Evolutionary conservation across 2,113 vertebrate species (phyloP).

Genomic region (Pachyramphus minor): DNA sequence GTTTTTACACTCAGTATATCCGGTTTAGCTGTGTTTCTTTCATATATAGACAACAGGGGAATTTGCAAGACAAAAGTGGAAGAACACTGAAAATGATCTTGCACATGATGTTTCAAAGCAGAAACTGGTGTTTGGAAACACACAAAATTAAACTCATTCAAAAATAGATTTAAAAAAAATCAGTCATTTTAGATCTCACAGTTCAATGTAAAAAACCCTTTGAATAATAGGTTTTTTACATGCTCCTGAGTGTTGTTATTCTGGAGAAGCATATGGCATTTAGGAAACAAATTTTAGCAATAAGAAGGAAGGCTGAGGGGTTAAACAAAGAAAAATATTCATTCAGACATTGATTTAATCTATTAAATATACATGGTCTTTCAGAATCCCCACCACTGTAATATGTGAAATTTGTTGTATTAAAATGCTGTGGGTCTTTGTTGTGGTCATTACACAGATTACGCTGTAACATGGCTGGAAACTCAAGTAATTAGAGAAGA

Average conservation of each 20-base stretch:
- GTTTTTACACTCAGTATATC: slow-evolving; percentile 36
- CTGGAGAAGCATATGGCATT: not conserved
- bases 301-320: not conserved
- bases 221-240: not conserved
- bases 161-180: not conserved
- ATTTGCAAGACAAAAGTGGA: not conserved
- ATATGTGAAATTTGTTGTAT: not conserved
- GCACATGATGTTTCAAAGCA: not conserved
- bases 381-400: not conserved
- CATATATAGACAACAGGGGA: not conserved
- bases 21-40: not conserved
- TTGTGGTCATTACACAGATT: not conserved
- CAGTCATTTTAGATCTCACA: not conserved
- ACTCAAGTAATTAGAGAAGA: slow-evolving; percentile 44
- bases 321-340: not conserved
- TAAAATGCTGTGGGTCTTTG: not conserved
- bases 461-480: not conserved
- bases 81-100: not conserved
- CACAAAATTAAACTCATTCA: not conserved
- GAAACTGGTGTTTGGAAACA: not conserved
- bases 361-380: not conserved
- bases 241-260: not conserved
- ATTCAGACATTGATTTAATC: not conserved
- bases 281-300: not conserved
- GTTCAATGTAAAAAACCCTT: not conserved